Evolutionary conservation across 2,888 invertebrate species (phyloP).

Genomic region (Rhagonycha fulva): DNA sequence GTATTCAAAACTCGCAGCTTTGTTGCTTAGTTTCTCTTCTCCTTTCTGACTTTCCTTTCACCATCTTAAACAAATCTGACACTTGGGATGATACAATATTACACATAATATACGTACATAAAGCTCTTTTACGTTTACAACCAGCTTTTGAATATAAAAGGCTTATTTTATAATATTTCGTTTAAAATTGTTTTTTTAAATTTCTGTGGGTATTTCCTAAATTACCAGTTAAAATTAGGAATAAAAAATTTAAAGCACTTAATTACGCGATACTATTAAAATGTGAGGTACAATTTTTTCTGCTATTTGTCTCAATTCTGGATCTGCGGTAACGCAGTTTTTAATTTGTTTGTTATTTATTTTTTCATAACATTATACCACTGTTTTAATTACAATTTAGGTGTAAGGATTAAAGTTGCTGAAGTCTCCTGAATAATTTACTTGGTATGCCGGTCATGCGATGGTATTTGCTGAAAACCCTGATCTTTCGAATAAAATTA

Average conservation of each 20-base stretch:
- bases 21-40: neutral
- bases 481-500: neutral
- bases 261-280: neutral
- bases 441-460: neutral
- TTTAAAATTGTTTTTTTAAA: neutral
- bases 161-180: neutral
- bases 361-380: neutral
- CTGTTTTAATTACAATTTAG: neutral
- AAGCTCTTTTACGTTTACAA: neutral
- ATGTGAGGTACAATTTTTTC: neutral
- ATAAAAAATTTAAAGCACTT: neutral
- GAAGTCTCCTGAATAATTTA: neutral
- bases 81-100: neutral
- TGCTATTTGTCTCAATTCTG: neutral
- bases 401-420: neutral
- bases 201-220: neutral
- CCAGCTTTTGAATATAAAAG: neutral
- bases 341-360: neutral
- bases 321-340: neutral
- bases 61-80: neutral
- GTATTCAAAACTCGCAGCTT: neutral
- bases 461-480: neutral
- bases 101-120: neutral
- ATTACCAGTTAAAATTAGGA: neutral
- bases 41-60: neutral